phyloP scores from a whole-genome alignment of 2,888 invertebrate genomes.

The Acronicta psi region DNA sequence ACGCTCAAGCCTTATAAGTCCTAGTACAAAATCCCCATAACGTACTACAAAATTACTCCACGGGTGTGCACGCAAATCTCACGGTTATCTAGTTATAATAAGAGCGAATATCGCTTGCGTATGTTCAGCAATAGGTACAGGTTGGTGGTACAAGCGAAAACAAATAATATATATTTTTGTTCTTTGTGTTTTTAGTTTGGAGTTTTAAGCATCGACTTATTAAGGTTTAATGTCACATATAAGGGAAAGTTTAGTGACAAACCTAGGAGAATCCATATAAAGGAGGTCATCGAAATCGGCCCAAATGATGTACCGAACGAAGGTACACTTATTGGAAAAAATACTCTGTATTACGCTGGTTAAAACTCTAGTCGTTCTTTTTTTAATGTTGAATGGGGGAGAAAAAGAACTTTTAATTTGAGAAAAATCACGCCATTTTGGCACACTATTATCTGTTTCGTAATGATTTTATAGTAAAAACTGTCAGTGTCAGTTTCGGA shows the following conservation, averaged over 20 bases:
- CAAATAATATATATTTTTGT: slow-evolving; percentile 54
- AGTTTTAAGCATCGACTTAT: slow-evolving; percentile 12
- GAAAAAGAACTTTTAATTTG: too few relatives aligned
- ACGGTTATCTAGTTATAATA: slow-evolving; percentile 68
- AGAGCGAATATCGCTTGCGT: slow-evolving; percentile 63
- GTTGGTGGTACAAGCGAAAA: slow-evolving; percentile 75
- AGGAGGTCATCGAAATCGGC: too few relatives aligned
- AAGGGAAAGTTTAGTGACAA: neutral
- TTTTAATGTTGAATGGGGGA: too few relatives aligned
- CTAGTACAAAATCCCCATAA: slow-evolving; percentile 79
- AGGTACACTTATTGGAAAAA: too few relatives aligned
- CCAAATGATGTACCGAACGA: too few relatives aligned
- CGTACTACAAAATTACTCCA: slow-evolving; percentile 84
- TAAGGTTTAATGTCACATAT: slow-evolving; percentile 3
- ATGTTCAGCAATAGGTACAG: slow-evolving; percentile 66
- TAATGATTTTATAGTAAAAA: too few relatives aligned
- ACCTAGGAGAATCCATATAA: too few relatives aligned
- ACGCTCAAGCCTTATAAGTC: slow-evolving; percentile 67
- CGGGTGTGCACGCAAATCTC: slow-evolving; percentile 61
- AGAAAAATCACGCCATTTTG: too few relatives aligned
- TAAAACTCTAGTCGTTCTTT: too few relatives aligned
- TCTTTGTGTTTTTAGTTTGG: slow-evolving; percentile 31
- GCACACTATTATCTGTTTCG: too few relatives aligned
- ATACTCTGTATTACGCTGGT: too few relatives aligned
- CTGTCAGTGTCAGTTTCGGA: too few relatives aligned